Conservation (phyloP, 2,888 invertebrate genomes). For the Sarcophaga subvicina region DNA sequence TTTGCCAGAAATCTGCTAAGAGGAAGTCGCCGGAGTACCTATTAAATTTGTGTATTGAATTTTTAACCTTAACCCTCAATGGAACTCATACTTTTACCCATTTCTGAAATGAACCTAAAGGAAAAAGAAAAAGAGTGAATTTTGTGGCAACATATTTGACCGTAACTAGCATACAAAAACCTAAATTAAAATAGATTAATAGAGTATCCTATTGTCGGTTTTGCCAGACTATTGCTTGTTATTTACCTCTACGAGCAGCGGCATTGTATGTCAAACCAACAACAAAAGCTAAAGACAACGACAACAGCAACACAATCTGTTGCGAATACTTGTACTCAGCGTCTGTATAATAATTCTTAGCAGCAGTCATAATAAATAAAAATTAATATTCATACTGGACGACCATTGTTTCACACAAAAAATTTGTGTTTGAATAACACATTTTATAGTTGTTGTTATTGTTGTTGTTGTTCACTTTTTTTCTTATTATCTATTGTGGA, state of each 20-base stretch:
- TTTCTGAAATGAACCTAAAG: too few species aligned
- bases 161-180: too few species aligned
- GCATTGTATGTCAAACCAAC: constrained; percentile 27
- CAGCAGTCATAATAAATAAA: constrained; percentile 12
- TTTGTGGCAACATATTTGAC: too few species aligned
- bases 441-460: constrained; percentile 12
- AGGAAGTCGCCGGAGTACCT: too few species aligned
- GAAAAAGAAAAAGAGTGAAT: too few species aligned
- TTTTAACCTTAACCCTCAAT: too few species aligned
- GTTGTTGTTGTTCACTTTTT: not conserved
- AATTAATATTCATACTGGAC: constrained; percentile 44
- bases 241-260: constrained; percentile 39
- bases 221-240: too few species aligned
- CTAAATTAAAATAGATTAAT: too few species aligned
- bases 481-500: constrained; percentile 12
- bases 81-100: too few species aligned
- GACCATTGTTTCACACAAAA: constrained; percentile 21
- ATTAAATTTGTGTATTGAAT: too few species aligned
- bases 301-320: constrained; percentile 36
- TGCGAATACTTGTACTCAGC: constrained; percentile 41
- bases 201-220: too few species aligned
- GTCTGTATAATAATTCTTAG: not conserved
- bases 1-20: too few species aligned
- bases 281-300: not conserved
- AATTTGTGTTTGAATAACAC: constrained; percentile 13